These are phyloP conservation scores for Sebastes fasciatus DNA, from an alignment of 2,113 vertebrate species.

Conservation along the genomic window DNA sequence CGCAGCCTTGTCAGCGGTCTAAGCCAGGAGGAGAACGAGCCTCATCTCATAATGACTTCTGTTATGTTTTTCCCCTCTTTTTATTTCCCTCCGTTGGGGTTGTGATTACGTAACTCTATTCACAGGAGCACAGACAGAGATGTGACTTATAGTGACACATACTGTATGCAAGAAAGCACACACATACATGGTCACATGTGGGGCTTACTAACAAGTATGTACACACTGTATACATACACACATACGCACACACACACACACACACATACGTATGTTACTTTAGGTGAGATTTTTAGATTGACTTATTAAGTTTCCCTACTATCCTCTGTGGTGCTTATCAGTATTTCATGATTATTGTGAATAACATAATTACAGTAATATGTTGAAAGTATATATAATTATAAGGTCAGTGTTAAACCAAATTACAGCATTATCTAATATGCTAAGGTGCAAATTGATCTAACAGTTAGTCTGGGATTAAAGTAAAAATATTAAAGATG, in stretches of 20 bases:
- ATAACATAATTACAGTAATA: not conserved
- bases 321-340: too few relatives aligned
- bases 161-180: not conserved
- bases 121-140: constrained; percentile 43
- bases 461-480: not conserved
- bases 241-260: not conserved
- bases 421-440: not conserved
- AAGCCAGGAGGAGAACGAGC: constrained; percentile 37
- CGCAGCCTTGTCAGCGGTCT: constrained; percentile 6
- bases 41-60: constrained; percentile 44
- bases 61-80: constrained; percentile 19
- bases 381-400: not conserved
- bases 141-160: constrained; percentile 41
- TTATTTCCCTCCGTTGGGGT: constrained; percentile 20
- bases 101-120: constrained; percentile 58
- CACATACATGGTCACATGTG: not conserved
- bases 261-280: not conserved
- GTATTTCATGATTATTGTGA: not conserved
- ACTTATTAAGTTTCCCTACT: too few relatives aligned
- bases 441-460: not conserved
- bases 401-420: not conserved
- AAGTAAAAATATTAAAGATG: not conserved
- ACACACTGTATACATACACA: not conserved
- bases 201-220: not conserved
- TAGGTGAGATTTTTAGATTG: too few relatives aligned